Evolutionary conservation across 2,797 vertebrate genomes (phyloP).

Genomic region (Microchirus variegatus): DNA sequence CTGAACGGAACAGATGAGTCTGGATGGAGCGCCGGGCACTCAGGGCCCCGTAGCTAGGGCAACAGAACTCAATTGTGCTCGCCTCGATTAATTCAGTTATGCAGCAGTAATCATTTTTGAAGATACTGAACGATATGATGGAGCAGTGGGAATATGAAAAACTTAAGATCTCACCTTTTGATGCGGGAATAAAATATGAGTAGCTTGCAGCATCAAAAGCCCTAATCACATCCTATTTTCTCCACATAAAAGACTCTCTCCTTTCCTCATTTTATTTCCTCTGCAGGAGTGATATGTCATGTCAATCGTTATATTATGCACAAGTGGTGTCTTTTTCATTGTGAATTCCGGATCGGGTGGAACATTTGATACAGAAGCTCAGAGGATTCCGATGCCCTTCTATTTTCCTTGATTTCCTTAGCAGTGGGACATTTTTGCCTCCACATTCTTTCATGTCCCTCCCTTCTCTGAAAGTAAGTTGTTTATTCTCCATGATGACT

Average conservation of each 20-base stretch:
- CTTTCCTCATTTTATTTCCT: slow-evolving; percentile 64
- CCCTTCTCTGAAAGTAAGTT: slow-evolving; percentile 77
- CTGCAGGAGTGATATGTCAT: slow-evolving; percentile 70
- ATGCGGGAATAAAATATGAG: slow-evolving; percentile 52
- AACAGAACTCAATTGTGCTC: slow-evolving; percentile 64
- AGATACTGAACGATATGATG: slow-evolving; percentile 63
- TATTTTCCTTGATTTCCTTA: slow-evolving; percentile 77
- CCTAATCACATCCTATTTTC: slow-evolving; percentile 75
- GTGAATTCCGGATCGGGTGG: slow-evolving; percentile 65
- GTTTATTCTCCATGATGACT: slow-evolving; percentile 82
- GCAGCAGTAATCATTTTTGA: slow-evolving; percentile 69
- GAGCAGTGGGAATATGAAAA: slow-evolving; percentile 60
- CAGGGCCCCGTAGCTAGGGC: slow-evolving; percentile 62
- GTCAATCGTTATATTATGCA: slow-evolving; percentile 76
- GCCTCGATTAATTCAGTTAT: slow-evolving; percentile 71
- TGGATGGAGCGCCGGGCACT: slow-evolving; percentile 47
- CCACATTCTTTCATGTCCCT: slow-evolving; percentile 75
- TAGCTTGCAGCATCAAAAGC: slow-evolving; percentile 71
- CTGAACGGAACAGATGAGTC: slow-evolving; percentile 74
- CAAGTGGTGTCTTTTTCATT: slow-evolving; percentile 72
- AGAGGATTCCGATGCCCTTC: slow-evolving; percentile 76
- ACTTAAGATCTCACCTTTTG: slow-evolving; percentile 76
- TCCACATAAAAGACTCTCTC: slow-evolving; percentile 69
- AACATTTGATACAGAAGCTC: slow-evolving; percentile 74
- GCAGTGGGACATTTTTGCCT: slow-evolving; percentile 74